Evolutionary conservation across 2,888 invertebrate genomes (phyloP).

Genomic region (Eupithecia tripunctaria): DNA sequence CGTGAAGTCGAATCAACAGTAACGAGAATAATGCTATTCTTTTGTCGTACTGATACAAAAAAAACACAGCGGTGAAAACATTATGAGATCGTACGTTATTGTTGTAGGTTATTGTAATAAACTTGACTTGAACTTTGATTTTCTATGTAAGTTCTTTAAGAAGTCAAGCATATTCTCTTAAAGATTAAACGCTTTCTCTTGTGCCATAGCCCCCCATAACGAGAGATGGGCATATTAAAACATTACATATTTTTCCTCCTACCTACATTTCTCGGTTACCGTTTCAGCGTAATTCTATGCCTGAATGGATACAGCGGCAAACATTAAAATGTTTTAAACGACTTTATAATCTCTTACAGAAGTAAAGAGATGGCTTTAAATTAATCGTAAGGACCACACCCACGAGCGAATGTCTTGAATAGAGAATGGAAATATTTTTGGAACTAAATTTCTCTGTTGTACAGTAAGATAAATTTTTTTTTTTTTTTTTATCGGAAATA

Average conservation of each 20-base stretch:
- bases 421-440: neutral
- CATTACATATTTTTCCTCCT: constrained; percentile 81
- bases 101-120: too few species aligned
- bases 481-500: too few species aligned
- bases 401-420: neutral
- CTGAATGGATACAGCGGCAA: constrained; percentile 51
- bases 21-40: too few species aligned
- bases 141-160: too few species aligned
- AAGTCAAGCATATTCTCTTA: neutral
- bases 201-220: constrained; percentile 36
- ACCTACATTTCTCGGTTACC: constrained; percentile 61
- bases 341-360: constrained; percentile 17
- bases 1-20: too few species aligned
- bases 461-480: too few species aligned
- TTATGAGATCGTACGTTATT: too few species aligned
- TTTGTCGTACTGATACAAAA: too few species aligned
- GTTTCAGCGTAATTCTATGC: constrained; percentile 65
- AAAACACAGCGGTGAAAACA: too few species aligned
- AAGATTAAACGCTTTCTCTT: constrained; percentile 20
- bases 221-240: constrained; percentile 81
- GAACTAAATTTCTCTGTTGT: neutral
- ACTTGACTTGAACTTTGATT: too few species aligned
- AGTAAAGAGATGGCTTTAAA: neutral
- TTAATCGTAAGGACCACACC: neutral
- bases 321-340: constrained; percentile 30